Base-by-base conservation (phyloP, 2,113 vertebrate species). In the Ovis canadensis region DNA sequence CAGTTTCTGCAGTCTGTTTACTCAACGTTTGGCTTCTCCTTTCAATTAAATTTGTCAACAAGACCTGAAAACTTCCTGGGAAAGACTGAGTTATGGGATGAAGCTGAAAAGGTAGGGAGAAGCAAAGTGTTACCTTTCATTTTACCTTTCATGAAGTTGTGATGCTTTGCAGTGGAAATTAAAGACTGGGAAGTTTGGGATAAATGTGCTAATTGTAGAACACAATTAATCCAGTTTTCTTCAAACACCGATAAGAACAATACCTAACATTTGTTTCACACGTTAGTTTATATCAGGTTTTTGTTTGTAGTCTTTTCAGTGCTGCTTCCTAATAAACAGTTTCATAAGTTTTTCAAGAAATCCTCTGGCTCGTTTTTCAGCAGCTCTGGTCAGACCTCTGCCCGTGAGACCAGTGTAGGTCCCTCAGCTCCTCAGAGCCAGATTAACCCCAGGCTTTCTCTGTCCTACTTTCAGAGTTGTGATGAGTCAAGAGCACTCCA, bases 41-140 rank as follows among this genome's bases (percentile, higher is more conserved):
- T 99, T 98, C 99, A 99, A 98, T 98, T 99, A 25, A 96, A 99
- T 97, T 99, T 99, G 87, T 99, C 99, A 55, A 99, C 99, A 17
- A 99, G 99, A 74, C 99, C 99, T 5, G 99, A 99, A 74, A 99
- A 99, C 96, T 99, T 99, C 81, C 98, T 99, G 33, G 99, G 99
- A 57, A 99, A 99, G 81, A 92, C 99, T 11, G 98, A 99, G 29
- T 97, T 99, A 50, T 99, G 99, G 99, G 98, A 99, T 91, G 99
- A 98, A 91, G 99, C 99, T 15, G 99, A 99, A 98, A 99, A 99
- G 99, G 99, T 99, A 98, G 96, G 90, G 15, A 43, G 0, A 33
- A 17, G 0, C 29, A 9, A 55, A 40, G 33, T 2, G 13, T 23
- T n/a, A 0, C 36, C 31, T 5, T 78, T 71, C 31, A 5, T 25